Percentiles rank a stretch among this genome's conserved stretches.
Conservation (phyloP, 2,113 vertebrate genomes). For the Trematocara macrostoma region DNA sequence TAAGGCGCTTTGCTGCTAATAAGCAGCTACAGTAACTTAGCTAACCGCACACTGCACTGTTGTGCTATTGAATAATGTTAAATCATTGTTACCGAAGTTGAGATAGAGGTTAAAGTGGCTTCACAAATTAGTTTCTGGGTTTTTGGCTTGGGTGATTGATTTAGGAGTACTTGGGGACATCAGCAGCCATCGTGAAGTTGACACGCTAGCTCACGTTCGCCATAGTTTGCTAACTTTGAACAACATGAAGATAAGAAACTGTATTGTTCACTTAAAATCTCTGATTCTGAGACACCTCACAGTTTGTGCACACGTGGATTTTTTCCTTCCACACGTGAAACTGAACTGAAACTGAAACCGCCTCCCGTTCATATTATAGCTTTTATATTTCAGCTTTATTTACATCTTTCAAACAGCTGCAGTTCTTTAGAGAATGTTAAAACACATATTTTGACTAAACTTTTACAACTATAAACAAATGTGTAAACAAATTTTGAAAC, state of each 20-base stretch:
- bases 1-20: background rate
- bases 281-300: background rate
- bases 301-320: background rate
- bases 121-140: background rate
- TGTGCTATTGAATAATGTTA: background rate
- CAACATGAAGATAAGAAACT: background rate
- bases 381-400: background rate
- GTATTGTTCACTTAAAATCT: background rate
- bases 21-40: background rate
- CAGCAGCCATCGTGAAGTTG: background rate
- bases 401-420: background rate
- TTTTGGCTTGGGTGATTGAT: background rate
- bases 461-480: background rate
- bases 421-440: background rate
- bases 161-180: background rate
- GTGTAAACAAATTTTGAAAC: background rate
- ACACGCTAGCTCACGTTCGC: background rate
- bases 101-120: background rate
- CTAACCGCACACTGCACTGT: background rate
- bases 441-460: background rate
- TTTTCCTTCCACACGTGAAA: too few relatives aligned
- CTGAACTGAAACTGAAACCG: background rate
- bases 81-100: background rate
- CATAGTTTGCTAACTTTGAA: slow-evolving; percentile 5
- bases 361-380: background rate